Conservation (phyloP, 2,113 vertebrate species). For the Progne subis region DNA sequence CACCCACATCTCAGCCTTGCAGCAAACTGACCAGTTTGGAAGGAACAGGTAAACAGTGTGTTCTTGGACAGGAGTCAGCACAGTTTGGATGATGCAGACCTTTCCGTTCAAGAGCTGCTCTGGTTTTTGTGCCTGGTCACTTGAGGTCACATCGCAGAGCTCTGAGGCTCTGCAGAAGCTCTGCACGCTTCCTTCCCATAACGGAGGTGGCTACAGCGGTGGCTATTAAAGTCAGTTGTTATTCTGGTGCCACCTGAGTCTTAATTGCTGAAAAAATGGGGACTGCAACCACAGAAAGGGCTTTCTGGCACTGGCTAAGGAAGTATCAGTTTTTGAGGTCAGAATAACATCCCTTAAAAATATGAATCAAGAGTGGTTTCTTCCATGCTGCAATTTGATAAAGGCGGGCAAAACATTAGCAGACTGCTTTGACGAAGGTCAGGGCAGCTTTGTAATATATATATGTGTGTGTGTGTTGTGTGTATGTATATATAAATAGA, state of each 20-base stretch:
- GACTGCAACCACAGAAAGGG: conserved; percentile 31
- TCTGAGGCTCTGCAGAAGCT: not conserved
- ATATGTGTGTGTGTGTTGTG: too few species aligned
- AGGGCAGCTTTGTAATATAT: not conserved
- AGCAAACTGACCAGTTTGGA: not conserved
- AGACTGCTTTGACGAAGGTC: not conserved
- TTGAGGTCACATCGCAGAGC: not conserved
- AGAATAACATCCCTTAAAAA: conserved; percentile 5
- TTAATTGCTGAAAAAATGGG: conserved; percentile 22
- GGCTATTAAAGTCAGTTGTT: conserved; percentile 1
- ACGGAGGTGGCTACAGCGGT: not conserved
- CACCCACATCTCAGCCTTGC: not conserved
- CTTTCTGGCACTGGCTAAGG: conserved; percentile 16
- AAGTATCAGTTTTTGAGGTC: conserved; percentile 30
- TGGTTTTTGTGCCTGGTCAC: not conserved
- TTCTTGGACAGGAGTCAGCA: conserved; percentile 21
- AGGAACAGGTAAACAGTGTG: conserved; percentile 47
- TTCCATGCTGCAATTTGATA: not conserved
- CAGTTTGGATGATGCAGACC: conserved; percentile 1
- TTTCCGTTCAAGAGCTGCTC: not conserved
- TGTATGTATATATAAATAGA: too few species aligned
- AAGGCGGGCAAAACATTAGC: not conserved
- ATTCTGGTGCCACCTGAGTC: conserved; percentile 1
- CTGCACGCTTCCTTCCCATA: not conserved
- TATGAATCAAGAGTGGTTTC: not conserved